A percentile compares a stretch with the other conserved stretches of the same genome.
Conservation (phyloP, 2,888 invertebrate genomes). For the Archips crataeganus region DNA sequence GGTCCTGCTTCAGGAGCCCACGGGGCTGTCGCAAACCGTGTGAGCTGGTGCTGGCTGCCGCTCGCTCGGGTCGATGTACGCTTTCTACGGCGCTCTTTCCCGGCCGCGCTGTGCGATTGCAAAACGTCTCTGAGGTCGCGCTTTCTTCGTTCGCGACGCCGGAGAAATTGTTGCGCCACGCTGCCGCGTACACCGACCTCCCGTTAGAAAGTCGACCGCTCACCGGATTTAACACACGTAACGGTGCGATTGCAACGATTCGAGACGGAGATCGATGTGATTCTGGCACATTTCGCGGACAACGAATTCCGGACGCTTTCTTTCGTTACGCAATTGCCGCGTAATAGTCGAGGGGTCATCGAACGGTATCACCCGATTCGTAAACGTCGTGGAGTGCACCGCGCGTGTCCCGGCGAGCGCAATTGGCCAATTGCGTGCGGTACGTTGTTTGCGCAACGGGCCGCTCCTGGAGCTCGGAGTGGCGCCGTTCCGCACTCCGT, state of each 20-base stretch:
- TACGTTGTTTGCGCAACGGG: slow-evolving; percentile 74
- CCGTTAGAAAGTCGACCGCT: slow-evolving; percentile 85
- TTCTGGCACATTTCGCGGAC: slow-evolving; percentile 80
- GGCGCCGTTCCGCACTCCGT: slow-evolving; percentile 82
- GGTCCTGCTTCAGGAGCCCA: slow-evolving; percentile 57
- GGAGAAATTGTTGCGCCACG: slow-evolving; percentile 86
- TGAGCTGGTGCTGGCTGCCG: slow-evolving; percentile 36
- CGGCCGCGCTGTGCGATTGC: slow-evolving; percentile 72
- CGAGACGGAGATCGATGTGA: slow-evolving; percentile 76
- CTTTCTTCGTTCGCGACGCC: slow-evolving; percentile 84
- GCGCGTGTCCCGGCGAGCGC: slow-evolving; percentile 58
- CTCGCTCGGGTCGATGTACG: slow-evolving; percentile 64
- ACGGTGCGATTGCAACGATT: slow-evolving; percentile 83
- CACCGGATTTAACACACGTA: slow-evolving; percentile 84
- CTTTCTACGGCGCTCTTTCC: slow-evolving; percentile 78
- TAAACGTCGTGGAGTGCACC: slow-evolving; percentile 59
- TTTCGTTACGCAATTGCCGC: slow-evolving; percentile 80
- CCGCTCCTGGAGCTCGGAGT: slow-evolving; percentile 62
- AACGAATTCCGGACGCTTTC: slow-evolving; percentile 81
- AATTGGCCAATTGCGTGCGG: slow-evolving; percentile 74
- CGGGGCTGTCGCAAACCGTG: slow-evolving; percentile 62
- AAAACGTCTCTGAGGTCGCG: slow-evolving; percentile 84
- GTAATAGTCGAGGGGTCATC: slow-evolving; percentile 76
- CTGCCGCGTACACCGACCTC: slow-evolving; percentile 82
- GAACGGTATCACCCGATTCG: slow-evolving; percentile 72